Conservation (phyloP, 2,113 vertebrate genomes). For the Patagioenas fasciata region DNA sequence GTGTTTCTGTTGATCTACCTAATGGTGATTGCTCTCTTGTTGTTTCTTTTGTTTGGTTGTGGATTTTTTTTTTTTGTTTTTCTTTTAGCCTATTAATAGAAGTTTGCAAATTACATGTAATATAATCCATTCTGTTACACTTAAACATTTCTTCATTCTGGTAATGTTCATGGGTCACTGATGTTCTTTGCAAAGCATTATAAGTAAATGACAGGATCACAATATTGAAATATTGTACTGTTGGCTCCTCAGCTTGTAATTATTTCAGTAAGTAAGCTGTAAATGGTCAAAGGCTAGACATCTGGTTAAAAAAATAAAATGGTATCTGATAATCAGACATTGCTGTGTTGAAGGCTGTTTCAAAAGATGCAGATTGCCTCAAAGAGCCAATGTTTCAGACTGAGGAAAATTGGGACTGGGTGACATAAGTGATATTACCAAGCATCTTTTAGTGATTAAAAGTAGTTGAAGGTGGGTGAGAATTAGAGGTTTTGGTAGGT, state of each 20-base stretch:
- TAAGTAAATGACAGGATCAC: background rate
- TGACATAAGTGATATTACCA: background rate
- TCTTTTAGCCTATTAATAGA: background rate
- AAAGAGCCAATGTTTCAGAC: background rate
- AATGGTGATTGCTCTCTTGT: background rate
- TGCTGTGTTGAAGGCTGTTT: background rate
- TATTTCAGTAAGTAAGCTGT: background rate
- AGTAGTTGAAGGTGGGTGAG: background rate
- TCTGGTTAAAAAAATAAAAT: background rate
- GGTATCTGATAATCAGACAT: background rate
- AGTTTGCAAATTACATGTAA: background rate
- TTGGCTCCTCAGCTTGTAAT: background rate
- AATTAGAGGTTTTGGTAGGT: background rate
- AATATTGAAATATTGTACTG: background rate
- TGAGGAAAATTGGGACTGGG: background rate
- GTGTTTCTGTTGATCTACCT: background rate
- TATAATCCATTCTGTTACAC: background rate
- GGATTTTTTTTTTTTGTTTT: no score
- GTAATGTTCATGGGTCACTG: background rate
- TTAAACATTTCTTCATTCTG: background rate
- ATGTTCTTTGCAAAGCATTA: background rate
- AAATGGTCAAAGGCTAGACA: background rate
- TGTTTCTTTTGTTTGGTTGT: no score
- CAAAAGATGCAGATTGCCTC: background rate
- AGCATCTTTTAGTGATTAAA: background rate